Percentiles rank a stretch among this genome's conserved stretches.
phyloP scores from a whole-genome alignment of 2,113 vertebrate species.

The Cyanistes caeruleus region DNA sequence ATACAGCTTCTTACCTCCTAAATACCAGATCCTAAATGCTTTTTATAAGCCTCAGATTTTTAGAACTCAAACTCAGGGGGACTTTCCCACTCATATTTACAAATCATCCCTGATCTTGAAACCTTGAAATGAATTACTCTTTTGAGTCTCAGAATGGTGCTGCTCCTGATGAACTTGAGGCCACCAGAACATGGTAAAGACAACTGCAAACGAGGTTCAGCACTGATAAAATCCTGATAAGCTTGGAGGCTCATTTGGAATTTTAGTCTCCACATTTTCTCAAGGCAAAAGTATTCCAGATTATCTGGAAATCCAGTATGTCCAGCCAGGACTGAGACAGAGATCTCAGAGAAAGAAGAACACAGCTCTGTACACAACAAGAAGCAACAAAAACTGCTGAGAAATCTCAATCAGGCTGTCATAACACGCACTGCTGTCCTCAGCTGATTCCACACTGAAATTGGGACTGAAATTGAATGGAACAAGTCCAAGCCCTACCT shows the following conservation, averaged over 20 bases:
- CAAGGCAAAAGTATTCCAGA: background rate
- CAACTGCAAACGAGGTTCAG: background rate
- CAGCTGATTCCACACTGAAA: background rate
- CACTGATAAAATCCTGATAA: background rate
- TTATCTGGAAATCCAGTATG: background rate
- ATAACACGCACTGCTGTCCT: background rate
- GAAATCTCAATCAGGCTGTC: background rate
- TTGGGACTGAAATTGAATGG: background rate
- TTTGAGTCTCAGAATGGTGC: background rate
- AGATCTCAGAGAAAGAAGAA: background rate
- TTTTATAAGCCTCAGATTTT: background rate
- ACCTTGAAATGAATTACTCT: background rate
- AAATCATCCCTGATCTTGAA: background rate
- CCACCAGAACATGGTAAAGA: background rate
- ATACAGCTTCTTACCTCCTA: background rate
- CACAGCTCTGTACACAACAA: background rate
- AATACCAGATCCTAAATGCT: background rate
- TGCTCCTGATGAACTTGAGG: background rate
- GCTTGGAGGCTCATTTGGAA: background rate
- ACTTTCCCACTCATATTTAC: background rate
- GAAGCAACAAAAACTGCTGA: background rate
- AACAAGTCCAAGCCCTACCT: constrained; percentile 75
- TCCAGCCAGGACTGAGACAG: background rate
- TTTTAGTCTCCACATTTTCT: background rate
- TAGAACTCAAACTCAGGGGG: background rate